These are phyloP conservation scores for Mermis nigrescens DNA, from an alignment of 2,888 invertebrate genomes.

Conservation along the genomic window DNA sequence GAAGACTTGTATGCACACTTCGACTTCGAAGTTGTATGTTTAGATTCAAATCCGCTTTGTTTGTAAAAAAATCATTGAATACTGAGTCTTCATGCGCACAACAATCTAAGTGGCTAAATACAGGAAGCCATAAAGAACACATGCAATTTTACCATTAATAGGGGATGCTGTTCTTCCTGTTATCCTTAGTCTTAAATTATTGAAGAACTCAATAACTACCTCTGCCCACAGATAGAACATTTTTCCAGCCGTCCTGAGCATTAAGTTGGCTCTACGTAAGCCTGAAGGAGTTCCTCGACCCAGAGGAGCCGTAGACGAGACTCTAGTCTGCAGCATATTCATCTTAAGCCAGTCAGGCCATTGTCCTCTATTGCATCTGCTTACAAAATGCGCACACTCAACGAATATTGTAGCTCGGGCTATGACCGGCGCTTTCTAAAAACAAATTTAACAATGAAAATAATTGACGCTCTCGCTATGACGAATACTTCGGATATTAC, in stretches of 20 bases:
- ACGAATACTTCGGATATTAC: not conserved
- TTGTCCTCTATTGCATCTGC: conserved; percentile 87
- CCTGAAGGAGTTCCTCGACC: conserved; percentile 41
- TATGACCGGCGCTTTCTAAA: conserved; percentile 82
- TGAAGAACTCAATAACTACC: no score
- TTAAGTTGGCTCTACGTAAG: conserved; percentile 41
- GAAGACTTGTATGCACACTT: no score
- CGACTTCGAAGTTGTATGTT: no score
- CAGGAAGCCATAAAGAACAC: not conserved
- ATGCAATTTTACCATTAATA: not conserved
- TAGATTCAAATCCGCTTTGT: no score
- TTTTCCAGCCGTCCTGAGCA: conserved; percentile 78
- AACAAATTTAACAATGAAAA: conserved; percentile 14
- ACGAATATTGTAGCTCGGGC: conserved; percentile 72
- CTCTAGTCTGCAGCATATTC: not conserved
- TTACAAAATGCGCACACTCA: conserved; percentile 88
- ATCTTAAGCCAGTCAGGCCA: conserved; percentile 65
- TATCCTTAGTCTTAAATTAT: no score
- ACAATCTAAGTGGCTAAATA: no score
- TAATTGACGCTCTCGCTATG: not conserved
- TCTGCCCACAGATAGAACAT: conserved; percentile 91
- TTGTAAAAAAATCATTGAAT: no score
- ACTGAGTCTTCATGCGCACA: no score
- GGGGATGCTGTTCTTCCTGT: no score
- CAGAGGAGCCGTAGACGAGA: conserved; percentile 16